Evolutionary conservation across 2,888 invertebrate species (phyloP).

Genomic region (Bimastos eiseni): DNA sequence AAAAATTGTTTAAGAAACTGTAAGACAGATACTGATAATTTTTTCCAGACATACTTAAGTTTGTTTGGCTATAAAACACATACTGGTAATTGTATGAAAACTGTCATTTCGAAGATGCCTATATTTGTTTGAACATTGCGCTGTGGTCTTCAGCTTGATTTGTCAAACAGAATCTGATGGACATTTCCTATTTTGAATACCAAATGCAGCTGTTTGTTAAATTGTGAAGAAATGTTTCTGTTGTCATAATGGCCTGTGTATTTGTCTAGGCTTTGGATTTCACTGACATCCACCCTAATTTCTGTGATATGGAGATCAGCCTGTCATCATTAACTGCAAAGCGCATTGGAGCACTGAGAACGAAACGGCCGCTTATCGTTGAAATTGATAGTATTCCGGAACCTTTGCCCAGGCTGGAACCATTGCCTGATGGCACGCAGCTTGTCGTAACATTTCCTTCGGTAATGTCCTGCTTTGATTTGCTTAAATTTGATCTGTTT

Average conservation of each 20-base stretch:
- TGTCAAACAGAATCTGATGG: background rate
- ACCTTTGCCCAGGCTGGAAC: slow-evolving; percentile 68
- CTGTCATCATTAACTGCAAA: slow-evolving; percentile 83
- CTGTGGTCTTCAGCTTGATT: background rate
- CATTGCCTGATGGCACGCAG: slow-evolving; percentile 66
- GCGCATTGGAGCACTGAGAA: slow-evolving; percentile 75
- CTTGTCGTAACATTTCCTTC: slow-evolving; percentile 30
- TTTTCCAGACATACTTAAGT: background rate
- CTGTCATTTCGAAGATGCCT: background rate
- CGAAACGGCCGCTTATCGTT: slow-evolving; percentile 73
- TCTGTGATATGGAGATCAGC: slow-evolving; percentile 71
- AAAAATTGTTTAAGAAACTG: background rate
- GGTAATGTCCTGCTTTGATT: background rate
- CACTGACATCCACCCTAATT: slow-evolving; percentile 45
- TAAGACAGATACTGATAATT: background rate
- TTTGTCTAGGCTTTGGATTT: slow-evolving; percentile 23
- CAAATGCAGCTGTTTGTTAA: background rate
- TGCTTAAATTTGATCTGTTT: background rate
- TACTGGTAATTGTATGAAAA: background rate
- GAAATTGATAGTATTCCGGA: slow-evolving; percentile 70
- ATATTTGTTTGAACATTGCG: background rate
- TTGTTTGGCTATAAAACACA: background rate
- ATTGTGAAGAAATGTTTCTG: background rate
- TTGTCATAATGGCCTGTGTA: background rate
- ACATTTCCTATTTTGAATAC: background rate